phyloP scores from a whole-genome alignment of 2,797 vertebrate genomes.

The Dendrocincla tyrannina region DNA sequence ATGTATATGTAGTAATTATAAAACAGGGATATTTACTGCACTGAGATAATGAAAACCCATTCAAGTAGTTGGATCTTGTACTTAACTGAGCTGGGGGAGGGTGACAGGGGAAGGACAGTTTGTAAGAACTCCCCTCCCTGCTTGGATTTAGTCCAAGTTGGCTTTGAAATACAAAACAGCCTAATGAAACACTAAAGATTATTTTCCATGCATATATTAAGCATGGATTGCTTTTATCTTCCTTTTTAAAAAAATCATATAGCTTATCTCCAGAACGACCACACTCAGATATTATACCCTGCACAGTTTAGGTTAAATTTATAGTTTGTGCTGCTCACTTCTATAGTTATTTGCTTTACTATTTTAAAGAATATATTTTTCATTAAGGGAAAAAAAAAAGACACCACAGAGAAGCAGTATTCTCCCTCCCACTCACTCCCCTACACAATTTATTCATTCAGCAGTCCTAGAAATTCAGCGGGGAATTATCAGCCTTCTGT shows the following conservation, averaged over 20 bases:
- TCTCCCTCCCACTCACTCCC: neutral
- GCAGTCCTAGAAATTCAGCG: constrained; percentile 9
- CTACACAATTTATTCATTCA: constrained; percentile 37
- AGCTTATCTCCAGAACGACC: neutral
- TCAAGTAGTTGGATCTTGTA: neutral
- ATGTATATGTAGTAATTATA: neutral
- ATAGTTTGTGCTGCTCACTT: neutral
- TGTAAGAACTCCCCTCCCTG: neutral
- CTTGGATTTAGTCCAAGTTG: neutral
- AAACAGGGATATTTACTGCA: neutral
- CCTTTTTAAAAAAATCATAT: neutral
- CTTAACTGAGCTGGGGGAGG: neutral
- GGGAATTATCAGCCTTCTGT: constrained; percentile 46
- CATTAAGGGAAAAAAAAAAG: neutral
- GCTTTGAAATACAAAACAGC: neutral
- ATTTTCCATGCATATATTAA: neutral
- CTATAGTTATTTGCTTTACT: neutral
- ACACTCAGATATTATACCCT: neutral
- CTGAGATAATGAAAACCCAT: neutral
- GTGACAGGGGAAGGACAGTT: neutral
- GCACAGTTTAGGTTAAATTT: neutral
- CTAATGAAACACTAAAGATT: neutral
- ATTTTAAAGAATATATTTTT: neutral
- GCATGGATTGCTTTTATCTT: neutral
- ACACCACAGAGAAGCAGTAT: neutral